Evolutionary conservation across 2,797 vertebrate genomes (phyloP).

Genomic region (Odontamblyopus lacepedii): DNA sequence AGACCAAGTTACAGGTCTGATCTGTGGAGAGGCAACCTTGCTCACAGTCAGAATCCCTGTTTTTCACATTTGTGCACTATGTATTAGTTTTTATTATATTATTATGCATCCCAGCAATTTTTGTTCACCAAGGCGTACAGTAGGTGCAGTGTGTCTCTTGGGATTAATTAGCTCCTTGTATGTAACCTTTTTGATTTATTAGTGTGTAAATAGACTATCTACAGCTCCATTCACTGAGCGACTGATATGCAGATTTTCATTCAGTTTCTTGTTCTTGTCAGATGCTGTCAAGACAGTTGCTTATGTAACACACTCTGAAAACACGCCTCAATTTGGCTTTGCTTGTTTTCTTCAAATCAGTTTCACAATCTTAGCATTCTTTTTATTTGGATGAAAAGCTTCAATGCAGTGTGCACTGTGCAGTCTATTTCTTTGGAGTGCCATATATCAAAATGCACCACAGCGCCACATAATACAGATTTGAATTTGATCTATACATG

Average conservation of each 20-base stretch:
- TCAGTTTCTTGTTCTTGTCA: constrained; percentile 12
- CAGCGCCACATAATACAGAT: not conserved
- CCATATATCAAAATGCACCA: not conserved
- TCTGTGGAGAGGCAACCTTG: too few species aligned
- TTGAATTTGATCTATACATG: too few species aligned
- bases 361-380: too few species aligned
- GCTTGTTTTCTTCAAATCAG: not conserved
- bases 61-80: too few species aligned
- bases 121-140: not conserved
- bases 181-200: not conserved
- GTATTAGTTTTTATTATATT: too few species aligned
- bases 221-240: not conserved
- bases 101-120: not conserved
- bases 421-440: not conserved
- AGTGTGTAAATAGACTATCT: not conserved
- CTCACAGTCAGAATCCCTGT: too few species aligned
- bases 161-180: constrained; percentile 6
- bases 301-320: constrained; percentile 11
- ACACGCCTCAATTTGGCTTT: not conserved
- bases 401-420: not conserved
- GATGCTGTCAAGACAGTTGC: not conserved
- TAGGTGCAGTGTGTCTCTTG: not conserved
- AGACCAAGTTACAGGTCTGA: too few species aligned
- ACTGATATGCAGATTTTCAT: not conserved
- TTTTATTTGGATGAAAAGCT: too few species aligned